Evolutionary conservation across 1,140 invertebrate genomes (phyloP), one percentile per base, ranked within the genome.

Genomic region (Andricus grossulariae): DNA sequence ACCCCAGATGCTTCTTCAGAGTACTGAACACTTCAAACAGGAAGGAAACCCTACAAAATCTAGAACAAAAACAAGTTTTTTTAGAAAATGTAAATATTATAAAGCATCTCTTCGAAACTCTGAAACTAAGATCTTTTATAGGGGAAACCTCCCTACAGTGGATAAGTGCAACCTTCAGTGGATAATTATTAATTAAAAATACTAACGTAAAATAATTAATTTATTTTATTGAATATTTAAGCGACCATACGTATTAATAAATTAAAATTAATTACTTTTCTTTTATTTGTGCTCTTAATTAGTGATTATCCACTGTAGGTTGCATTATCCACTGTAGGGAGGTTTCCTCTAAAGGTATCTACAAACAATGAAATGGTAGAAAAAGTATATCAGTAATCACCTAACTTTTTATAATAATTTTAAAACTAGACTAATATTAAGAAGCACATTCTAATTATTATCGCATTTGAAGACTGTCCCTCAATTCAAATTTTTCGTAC

Each of bases 381-480:
- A 45, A 45, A 11, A 54, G 7, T 21, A 18, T 55, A 55, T 21
- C 18, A 45, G 39, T 45, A 45, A 11, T 45, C 54, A 79, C 75
- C 75, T 79, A 77, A 50, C 52, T 73, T 54, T 81, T 70, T 76
- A 50, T 72, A 66, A 57, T 60, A 49, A 50, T 82, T 39, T 74
- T 21, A 51, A 77, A 74, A 74, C 60, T 50, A 45, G 52, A 77
- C 72, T 77, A 50, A 11, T 16, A 50, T 52, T 49, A 70, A 77
- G 77, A 66, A 39, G 50, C 71, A 50, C 39, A 39, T 39, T 10
- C 8, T 7, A 39, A 39, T 39, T 39, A 10, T 7, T 0, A 39
- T 39, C 3, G 39, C 3, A 39, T 39, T 10, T 7, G 0, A 39
- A 39, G 39, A 39, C 39, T 39, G 39, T 45, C 39, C 39, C 8